phyloP scores from a whole-genome alignment of 1,140 invertebrate species.

The Carcinoscorpius rotundicauda region DNA sequence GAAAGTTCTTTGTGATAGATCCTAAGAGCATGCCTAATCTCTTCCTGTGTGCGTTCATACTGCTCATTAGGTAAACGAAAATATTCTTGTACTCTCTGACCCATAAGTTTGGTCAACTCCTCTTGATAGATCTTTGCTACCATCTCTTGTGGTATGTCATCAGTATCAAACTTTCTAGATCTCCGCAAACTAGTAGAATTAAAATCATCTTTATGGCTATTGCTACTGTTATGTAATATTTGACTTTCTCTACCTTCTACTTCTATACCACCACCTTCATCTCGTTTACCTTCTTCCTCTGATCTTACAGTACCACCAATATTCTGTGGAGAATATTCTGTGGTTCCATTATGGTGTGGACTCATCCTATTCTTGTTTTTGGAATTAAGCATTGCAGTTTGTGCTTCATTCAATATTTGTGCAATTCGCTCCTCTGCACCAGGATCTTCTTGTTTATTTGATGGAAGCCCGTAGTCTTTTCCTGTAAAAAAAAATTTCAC shows the following conservation, averaged over 20 bases:
- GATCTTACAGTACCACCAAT: too few relatives aligned
- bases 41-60: slow-evolving; percentile 62
- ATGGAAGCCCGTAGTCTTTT: slow-evolving; percentile 47
- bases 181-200: not conserved
- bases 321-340: too few relatives aligned
- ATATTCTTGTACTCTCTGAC: slow-evolving; percentile 31
- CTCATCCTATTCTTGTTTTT: slow-evolving; percentile 15
- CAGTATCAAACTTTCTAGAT: slow-evolving; percentile 49
- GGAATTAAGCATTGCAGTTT: slow-evolving; percentile 35
- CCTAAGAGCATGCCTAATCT: slow-evolving; percentile 74
- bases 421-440: slow-evolving; percentile 84
- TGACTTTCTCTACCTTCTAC: not conserved
- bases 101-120: slow-evolving; percentile 84
- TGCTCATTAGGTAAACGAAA: slow-evolving; percentile 23
- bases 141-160: slow-evolving; percentile 93
- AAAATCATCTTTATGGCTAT: not conserved
- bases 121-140: slow-evolving; percentile 94
- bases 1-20: slow-evolving; percentile 83
- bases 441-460: slow-evolving; percentile 48
- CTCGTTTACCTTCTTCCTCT: too few relatives aligned
- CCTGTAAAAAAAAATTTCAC: slow-evolving; percentile 5
- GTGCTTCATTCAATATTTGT: slow-evolving; percentile 82
- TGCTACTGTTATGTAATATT: not conserved
- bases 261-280: not conserved
- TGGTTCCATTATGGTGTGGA: not conserved